Percentiles rank a stretch among this genome's conserved stretches.
Conservation (phyloP, 2,888 invertebrate genomes). For the Lymantria monacha region DNA sequence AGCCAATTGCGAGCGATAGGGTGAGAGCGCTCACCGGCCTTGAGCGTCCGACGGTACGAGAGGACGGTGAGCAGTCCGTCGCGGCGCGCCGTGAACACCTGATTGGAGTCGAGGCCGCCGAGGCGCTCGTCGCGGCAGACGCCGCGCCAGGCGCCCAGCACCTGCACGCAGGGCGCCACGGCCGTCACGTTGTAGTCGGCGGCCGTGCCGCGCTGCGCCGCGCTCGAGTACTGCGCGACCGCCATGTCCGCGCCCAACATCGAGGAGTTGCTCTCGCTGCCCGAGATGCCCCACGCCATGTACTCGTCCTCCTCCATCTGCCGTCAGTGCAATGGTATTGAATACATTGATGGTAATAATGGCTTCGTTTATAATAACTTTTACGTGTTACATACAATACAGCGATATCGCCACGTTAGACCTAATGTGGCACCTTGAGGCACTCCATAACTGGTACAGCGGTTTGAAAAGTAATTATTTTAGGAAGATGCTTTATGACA, state of each 20-base stretch:
- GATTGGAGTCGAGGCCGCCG: constrained; percentile 91
- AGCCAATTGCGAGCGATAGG: too few species aligned
- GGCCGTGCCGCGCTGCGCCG: constrained; percentile 85
- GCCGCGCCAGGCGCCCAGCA: constrained; percentile 92
- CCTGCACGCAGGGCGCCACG: constrained; percentile 92
- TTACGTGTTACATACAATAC: too few species aligned
- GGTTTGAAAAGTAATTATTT: too few species aligned
- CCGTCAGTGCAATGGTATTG: not conserved
- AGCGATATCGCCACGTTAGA: too few species aligned
- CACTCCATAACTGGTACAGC: too few species aligned
- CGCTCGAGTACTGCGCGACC: constrained; percentile 87
- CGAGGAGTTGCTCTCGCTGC: constrained; percentile 85
- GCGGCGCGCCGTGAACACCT: constrained; percentile 87
- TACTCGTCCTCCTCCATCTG: constrained; percentile 87
- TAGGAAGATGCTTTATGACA: too few species aligned
- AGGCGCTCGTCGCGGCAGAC: constrained; percentile 93
- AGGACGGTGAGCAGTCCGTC: constrained; percentile 90
- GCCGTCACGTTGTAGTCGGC: constrained; percentile 94
- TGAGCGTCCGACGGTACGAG: constrained; percentile 89
- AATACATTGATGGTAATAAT: not conserved
- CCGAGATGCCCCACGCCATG: constrained; percentile 94
- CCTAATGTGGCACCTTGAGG: too few species aligned
- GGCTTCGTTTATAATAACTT: not conserved
- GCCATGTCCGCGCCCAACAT: constrained; percentile 95
- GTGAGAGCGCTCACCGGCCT: constrained; percentile 80